Evolutionary conservation across 23 tunicate species (phyloP), one percentile per base, ranked within the genome.

Genomic region (Aplidium turbinatum): DNA sequence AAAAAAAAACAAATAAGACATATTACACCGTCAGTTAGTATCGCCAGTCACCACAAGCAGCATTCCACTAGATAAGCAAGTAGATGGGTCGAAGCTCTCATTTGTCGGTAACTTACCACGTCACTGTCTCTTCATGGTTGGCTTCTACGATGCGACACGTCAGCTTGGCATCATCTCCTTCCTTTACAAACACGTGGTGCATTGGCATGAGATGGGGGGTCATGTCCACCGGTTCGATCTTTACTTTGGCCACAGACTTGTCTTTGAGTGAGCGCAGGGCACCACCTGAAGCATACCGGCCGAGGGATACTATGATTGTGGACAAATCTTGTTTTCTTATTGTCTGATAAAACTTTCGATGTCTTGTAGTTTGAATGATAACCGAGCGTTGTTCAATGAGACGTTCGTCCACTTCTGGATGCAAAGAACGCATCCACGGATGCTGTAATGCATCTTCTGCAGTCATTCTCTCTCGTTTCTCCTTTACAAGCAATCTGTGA

Each of bases 341-440:
- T 16, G 83, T 70, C 47, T 82, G 86, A 68, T 94, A 94, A 67
- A 94, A 68, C 66, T 78, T 75, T 46, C 99, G 72, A 63, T 94
- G 99, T 16, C 30, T 71, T 35, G 85, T 72, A 27, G 99, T 87
- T 19, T 85, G 93, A 21, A 94, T 94, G 27, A 73, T 58, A 24
- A 78, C 50, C 4, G 92, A 86, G 81, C 98, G 76, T 57, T 76
- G 74, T 36, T 78, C 84, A 11, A 93, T 85, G 31, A 93, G 64
- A 54, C 70, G 72, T 64, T 86, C 72, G 50, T 86, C 93, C 11
- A 87, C 65, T 34, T 85, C 99, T 1, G 66, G 72, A 56, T 87
- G 85, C 31, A 92, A 62, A 0, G 98, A 78, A 46, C 85, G 75
- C 40, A 94, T 39, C 94, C 94, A 94, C 18, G 99, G 99, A 82